Base-by-base conservation (phyloP, 2,113 vertebrate species). In the Melanotaenia duboulayi region DNA sequence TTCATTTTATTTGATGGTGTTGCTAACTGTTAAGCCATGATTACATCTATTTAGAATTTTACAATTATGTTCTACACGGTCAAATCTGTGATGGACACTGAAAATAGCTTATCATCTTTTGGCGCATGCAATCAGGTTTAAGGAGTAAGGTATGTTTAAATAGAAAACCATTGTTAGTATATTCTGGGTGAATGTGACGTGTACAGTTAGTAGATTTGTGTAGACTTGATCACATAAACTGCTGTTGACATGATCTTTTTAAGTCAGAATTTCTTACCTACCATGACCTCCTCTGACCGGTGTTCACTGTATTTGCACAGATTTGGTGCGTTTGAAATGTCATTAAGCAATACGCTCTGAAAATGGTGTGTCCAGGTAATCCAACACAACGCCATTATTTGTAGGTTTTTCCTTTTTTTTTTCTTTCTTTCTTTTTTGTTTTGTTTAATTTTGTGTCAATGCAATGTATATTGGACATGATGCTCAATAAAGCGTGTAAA, bases 401-500 rank as follows among this genome's bases (percentile, higher is more conserved):
- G 57, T 50, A n/a, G 37, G 9, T 49, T 76, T 1, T 13, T 59
- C 2, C 28, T 46, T 49, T 60, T 65, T 65, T 59, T 65, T 60
- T 65, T 65, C 56, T 65, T 84, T 81, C 86, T 90, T 88, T 65
- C 10, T 60, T 74, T 64, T 40, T 24, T 49, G 40, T 64, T 55
- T 71, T 65, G 78, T 76, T 24, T 64, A 57, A 82, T 81, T 89
- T 91, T 91, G 81, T 92, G 87, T 92, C 86, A 81, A 88, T 91
- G 91, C 91, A 92, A 88, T 91, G 91, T 91, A 90, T 91, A 92
- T 92, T 90, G 82, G 87, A 90, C 87, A 84, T 90, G 83, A 91
- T 89, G 87, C 90, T 92, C 78, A 93, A 93, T 93, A 93, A 93
- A 93, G 89, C 90, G 89, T 91, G 87, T 90, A 90, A 92, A 90